Conservation (phyloP, 2,888 invertebrate genomes). For the Brachynemurus nebulosus region DNA sequence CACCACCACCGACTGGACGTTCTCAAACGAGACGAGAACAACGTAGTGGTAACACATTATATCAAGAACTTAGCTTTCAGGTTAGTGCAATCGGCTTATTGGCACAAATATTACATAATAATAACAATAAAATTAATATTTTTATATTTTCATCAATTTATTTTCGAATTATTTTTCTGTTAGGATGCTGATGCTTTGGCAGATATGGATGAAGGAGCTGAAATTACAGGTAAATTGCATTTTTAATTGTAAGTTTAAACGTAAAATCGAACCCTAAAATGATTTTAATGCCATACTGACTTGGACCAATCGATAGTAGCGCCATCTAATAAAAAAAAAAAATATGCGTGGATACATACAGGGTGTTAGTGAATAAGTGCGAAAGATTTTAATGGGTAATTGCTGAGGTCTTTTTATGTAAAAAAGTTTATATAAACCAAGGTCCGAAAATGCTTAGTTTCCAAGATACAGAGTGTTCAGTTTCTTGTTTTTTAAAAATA, state of each 20-base stretch:
- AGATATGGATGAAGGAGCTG: conserved; percentile 73
- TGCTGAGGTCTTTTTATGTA: too few relatives aligned
- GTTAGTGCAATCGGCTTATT: conserved; percentile 19
- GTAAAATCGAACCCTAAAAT: too few relatives aligned
- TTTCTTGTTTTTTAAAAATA: too few relatives aligned
- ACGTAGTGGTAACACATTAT: conserved; percentile 77
- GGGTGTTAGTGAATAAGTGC: too few relatives aligned
- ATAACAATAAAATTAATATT: background rate
- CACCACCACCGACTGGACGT: conserved; percentile 33
- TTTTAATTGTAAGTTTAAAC: conserved; percentile 2
- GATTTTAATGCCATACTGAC: too few relatives aligned
- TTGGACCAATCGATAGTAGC: too few relatives aligned
- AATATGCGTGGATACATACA: too few relatives aligned
- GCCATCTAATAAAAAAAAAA: too few relatives aligned
- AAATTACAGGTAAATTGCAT: conserved; percentile 70
- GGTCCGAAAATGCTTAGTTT: too few relatives aligned
- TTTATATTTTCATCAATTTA: background rate
- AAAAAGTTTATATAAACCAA: too few relatives aligned
- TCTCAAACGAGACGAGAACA: conserved; percentile 72
- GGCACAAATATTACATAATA: background rate
- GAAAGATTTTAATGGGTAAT: too few relatives aligned
- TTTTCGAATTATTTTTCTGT: conserved; percentile 13
- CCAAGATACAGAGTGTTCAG: too few relatives aligned
- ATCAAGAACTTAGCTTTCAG: conserved; percentile 84
- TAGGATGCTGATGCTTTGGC: conserved; percentile 72